A percentile compares a stretch with the other conserved stretches of the same genome.
phyloP scores from a whole-genome alignment of 2,113 vertebrate species.

The Prunella fulvescens region DNA sequence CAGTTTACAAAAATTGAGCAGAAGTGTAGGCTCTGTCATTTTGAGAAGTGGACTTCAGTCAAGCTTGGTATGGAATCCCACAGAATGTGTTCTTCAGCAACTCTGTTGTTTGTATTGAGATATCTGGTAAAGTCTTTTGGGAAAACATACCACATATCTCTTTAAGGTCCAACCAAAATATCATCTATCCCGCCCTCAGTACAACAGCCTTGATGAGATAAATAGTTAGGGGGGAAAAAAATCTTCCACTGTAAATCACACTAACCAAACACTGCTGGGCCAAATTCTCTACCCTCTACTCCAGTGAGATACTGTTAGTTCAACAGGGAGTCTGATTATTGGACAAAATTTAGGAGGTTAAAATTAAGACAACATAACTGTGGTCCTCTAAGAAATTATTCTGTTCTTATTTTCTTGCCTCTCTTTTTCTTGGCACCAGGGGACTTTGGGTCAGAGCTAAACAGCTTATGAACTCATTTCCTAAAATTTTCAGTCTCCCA shows the following conservation, averaged over 20 bases:
- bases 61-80: neutral
- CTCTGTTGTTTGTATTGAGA: constrained; percentile 6
- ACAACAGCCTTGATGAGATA: constrained; percentile 32
- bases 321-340: constrained; percentile 41
- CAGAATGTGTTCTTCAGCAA: constrained; percentile 36
- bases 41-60: neutral
- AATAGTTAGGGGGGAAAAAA: neutral
- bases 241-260: constrained; percentile 34
- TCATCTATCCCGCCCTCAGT: constrained; percentile 12
- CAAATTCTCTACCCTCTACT: constrained; percentile 32
- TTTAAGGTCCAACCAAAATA: constrained; percentile 55
- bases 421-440: constrained; percentile 52
- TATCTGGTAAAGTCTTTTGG: constrained; percentile 32
- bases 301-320: constrained; percentile 24
- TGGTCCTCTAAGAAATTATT: constrained; percentile 41
- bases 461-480: constrained; percentile 62
- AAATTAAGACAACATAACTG: constrained; percentile 62
- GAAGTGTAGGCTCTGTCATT: neutral
- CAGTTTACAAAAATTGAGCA: neutral
- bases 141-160: constrained; percentile 43
- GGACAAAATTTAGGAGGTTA: constrained; percentile 62
- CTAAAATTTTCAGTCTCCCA: constrained; percentile 62
- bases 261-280: constrained; percentile 41
- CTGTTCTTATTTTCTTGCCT: constrained; percentile 26
- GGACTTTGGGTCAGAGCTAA: constrained; percentile 58